These are phyloP conservation scores for Dasyornis broadbenti DNA, from an alignment of 2,113 vertebrate genomes.

Conservation along the genomic window DNA sequence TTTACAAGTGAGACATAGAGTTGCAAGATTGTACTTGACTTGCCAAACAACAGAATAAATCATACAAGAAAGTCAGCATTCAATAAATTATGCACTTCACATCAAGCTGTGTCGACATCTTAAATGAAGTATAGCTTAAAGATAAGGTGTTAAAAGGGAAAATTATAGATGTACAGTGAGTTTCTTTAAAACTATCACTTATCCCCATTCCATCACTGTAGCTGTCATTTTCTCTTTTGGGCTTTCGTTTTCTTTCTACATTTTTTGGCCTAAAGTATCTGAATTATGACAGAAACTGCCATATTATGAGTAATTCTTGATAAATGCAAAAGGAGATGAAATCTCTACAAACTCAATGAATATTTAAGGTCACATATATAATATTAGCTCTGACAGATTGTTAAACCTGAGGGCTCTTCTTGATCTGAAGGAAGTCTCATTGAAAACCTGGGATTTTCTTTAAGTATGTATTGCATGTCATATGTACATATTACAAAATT, in stretches of 20 bases:
- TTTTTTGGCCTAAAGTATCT: neutral
- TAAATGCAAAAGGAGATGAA: neutral
- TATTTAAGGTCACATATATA: constrained; percentile 17
- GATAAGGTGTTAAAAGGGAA: constrained; percentile 27
- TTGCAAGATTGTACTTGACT: constrained; percentile 19
- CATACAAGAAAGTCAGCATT: constrained; percentile 5
- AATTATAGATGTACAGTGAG: constrained; percentile 20
- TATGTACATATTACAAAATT: neutral
- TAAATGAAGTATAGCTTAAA: constrained; percentile 39
- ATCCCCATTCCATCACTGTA: neutral
- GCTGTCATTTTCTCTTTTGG: neutral
- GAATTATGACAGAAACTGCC: constrained; percentile 6
- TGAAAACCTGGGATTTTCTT: neutral
- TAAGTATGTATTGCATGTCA: neutral
- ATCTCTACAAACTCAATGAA: neutral
- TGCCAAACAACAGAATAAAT: constrained; percentile 53
- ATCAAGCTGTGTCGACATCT: neutral
- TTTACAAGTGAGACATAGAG: neutral
- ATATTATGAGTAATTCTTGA: neutral
- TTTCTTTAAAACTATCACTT: constrained; percentile 34
- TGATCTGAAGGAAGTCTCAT: neutral
- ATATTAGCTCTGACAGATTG: neutral
- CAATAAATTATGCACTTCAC: constrained; percentile 11
- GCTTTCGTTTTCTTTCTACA: neutral
- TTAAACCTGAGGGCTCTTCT: neutral